Conservation (phyloP, 2,888 invertebrate species). For the Cordilura impudica region DNA sequence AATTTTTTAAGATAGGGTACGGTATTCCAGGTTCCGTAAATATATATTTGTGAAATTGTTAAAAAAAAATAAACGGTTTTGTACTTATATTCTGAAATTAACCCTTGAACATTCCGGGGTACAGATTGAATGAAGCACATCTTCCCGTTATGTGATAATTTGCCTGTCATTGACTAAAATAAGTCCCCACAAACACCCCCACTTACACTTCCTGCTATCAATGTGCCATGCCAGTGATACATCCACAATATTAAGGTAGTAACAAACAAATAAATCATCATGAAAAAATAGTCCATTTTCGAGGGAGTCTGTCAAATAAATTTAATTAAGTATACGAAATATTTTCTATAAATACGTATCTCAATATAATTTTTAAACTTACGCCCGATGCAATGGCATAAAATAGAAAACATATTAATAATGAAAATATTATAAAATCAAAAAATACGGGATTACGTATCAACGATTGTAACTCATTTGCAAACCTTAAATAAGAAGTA, state of each 20-base stretch:
- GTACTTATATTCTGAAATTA: no score
- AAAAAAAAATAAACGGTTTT: no score
- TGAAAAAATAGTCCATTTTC: slow-evolving; percentile 70
- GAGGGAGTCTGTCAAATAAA: slow-evolving; percentile 63
- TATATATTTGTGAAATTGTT: no score
- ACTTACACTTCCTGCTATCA: slow-evolving; percentile 68
- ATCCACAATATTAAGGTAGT: slow-evolving; percentile 69
- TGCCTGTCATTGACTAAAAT: no score
- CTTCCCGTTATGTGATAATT: no score
- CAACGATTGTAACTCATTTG: slow-evolving; percentile 65
- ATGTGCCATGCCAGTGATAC: slow-evolving; percentile 74
- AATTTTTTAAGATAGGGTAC: no score
- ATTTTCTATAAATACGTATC: neutral
- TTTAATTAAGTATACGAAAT: neutral
- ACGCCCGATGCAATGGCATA: slow-evolving; percentile 68
- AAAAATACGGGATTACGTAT: slow-evolving; percentile 70
- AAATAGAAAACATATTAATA: slow-evolving; percentile 72
- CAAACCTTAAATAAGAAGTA: slow-evolving; percentile 53
- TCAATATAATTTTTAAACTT: slow-evolving; percentile 52
- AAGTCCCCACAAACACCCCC: no score
- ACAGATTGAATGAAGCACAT: no score
- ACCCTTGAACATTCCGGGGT: no score
- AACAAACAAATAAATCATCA: slow-evolving; percentile 68
- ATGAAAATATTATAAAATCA: slow-evolving; percentile 72
- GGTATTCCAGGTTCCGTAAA: no score